These are phyloP conservation scores for Sebastes cheni DNA, from an alignment of 2,797 vertebrate genomes.

Conservation along the genomic window DNA sequence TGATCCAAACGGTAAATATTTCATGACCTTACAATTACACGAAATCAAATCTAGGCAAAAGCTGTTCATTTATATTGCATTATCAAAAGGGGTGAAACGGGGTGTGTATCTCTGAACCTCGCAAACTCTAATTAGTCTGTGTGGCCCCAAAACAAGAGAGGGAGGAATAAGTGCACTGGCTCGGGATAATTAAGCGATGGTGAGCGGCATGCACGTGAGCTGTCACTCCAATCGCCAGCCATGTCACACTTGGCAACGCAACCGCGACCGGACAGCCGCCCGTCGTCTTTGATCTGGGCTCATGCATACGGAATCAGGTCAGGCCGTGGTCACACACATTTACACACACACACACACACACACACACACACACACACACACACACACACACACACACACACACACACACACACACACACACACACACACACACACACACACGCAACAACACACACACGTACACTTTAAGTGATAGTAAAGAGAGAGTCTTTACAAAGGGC, in stretches of 20 bases:
- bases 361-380: slow-evolving; percentile 57
- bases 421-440: slow-evolving; percentile 53
- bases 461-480: slow-evolving; percentile 48
- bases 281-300: slow-evolving; percentile 86
- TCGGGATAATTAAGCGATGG: slow-evolving; percentile 90
- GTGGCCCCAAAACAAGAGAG: slow-evolving; percentile 76
- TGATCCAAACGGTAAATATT: slow-evolving; percentile 76
- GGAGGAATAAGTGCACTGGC: slow-evolving; percentile 85
- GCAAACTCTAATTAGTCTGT: slow-evolving; percentile 66
- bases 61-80: slow-evolving; percentile 61
- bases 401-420: no score
- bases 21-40: slow-evolving; percentile 76
- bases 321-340: slow-evolving; percentile 75
- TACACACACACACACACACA: neutral
- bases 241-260: slow-evolving; percentile 76
- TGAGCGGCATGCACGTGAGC: slow-evolving; percentile 85
- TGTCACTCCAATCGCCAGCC: slow-evolving; percentile 83
- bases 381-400: slow-evolving; percentile 9
- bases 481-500: slow-evolving; percentile 61
- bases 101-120: slow-evolving; percentile 43
- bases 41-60: slow-evolving; percentile 75
- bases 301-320: slow-evolving; percentile 84
- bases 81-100: slow-evolving; percentile 28
- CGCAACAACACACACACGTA: slow-evolving; percentile 13
- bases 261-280: slow-evolving; percentile 81